Conservation (phyloP, 2,888 invertebrate species). For the Synergus umbraculus region DNA sequence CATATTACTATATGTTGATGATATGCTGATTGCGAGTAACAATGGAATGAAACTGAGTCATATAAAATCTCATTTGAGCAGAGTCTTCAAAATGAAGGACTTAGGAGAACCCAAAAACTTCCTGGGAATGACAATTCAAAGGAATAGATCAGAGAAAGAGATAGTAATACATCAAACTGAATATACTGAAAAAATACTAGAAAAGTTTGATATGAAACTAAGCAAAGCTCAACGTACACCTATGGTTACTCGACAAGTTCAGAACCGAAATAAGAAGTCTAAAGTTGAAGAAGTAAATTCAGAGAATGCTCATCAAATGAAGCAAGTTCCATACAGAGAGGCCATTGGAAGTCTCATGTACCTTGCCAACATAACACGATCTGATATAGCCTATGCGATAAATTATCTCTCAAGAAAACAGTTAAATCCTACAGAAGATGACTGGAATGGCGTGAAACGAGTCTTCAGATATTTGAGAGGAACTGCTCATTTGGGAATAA, state of each 20-base stretch:
- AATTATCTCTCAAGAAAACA: slow-evolving; percentile 48
- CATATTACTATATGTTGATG: slow-evolving; percentile 47
- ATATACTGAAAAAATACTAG: slow-evolving; percentile 49
- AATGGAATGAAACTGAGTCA: slow-evolving; percentile 45
- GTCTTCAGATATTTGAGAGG: slow-evolving; percentile 49
- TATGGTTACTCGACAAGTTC: slow-evolving; percentile 38
- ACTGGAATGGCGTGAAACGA: slow-evolving; percentile 48
- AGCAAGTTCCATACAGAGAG: slow-evolving; percentile 51
- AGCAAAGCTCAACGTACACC: neutral
- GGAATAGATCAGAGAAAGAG: slow-evolving; percentile 28
- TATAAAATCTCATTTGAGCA: slow-evolving; percentile 47
- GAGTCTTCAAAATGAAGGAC: slow-evolving; percentile 53
- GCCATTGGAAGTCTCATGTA: slow-evolving; percentile 55
- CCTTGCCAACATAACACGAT: slow-evolving; percentile 49
- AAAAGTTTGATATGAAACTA: slow-evolving; percentile 51
- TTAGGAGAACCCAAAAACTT: slow-evolving; percentile 50
- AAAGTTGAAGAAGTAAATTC: neutral
- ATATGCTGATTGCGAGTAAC: slow-evolving; percentile 50
- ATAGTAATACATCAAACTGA: slow-evolving; percentile 43
- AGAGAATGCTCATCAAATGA: neutral
- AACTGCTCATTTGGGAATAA: slow-evolving; percentile 45
- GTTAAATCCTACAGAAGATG: slow-evolving; percentile 42
- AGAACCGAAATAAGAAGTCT: slow-evolving; percentile 34
- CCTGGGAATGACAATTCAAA: too few species aligned
- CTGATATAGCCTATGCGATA: slow-evolving; percentile 49